Conservation (phyloP, 2,797 vertebrate species). For the Rousettus madagascariensis region DNA sequence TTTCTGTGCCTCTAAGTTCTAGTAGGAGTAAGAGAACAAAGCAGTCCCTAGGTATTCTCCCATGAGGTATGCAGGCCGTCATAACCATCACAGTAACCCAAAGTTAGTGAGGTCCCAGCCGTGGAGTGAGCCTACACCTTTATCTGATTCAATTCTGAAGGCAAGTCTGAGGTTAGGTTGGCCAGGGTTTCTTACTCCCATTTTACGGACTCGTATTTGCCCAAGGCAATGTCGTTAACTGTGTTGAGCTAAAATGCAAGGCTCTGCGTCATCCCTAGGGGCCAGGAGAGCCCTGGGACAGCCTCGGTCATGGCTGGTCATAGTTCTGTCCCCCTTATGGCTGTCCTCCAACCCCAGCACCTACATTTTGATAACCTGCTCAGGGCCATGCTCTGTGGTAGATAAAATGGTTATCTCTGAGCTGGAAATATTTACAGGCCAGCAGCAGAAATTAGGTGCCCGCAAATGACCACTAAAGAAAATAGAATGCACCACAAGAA, state of each 20-base stretch:
- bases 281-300: not conserved
- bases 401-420: not conserved
- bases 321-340: not conserved
- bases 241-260: not conserved
- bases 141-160: not conserved
- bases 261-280: not conserved
- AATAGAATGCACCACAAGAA: not conserved
- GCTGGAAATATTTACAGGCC: not conserved
- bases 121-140: not conserved
- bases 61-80: not conserved
- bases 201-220: accelerated
- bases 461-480: not conserved
- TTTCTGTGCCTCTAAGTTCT: not conserved
- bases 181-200: not conserved
- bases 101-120: accelerated
- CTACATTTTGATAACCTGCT: too few relatives aligned
- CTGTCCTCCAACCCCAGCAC: not conserved
- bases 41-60: too few relatives aligned
- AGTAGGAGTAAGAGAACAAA: not conserved
- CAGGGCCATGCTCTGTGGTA: not conserved
- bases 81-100: accelerated
- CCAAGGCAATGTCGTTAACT: not conserved
- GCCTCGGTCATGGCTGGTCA: not conserved
- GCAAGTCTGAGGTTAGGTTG: not conserved
- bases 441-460: not conserved